Evolutionary conservation across 2,888 invertebrate genomes (phyloP).

Genomic region (Tipula lateralis): DNA sequence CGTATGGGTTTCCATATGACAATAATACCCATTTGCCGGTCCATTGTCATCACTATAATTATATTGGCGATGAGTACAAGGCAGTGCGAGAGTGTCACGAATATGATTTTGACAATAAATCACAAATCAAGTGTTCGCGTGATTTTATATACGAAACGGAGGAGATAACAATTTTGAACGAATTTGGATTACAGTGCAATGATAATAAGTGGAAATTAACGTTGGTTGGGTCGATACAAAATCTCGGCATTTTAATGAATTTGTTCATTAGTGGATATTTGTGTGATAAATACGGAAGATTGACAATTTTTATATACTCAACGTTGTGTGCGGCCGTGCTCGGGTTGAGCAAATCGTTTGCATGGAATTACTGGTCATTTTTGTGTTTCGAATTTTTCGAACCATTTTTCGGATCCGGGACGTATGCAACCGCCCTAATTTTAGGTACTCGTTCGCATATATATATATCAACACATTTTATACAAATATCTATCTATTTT

Average conservation of each 20-base stretch:
- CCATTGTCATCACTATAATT: neutral
- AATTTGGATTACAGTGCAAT: neutral
- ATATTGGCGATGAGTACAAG: neutral
- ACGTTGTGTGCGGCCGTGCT: neutral
- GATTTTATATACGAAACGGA: neutral
- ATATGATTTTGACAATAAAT: neutral
- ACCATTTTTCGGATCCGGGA: neutral
- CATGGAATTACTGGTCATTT: neutral
- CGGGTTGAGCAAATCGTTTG: neutral
- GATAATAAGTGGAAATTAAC: constrained; percentile 15
- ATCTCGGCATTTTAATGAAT: neutral
- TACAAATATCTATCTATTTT: neutral
- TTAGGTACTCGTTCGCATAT: too few relatives aligned
- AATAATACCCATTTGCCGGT: neutral
- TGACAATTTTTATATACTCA: neutral
- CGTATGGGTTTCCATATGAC: neutral
- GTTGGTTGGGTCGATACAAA: neutral
- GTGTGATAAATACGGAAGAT: neutral
- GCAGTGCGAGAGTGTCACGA: neutral
- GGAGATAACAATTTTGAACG: neutral
- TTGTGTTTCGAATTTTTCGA: neutral
- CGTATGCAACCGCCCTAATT: neutral
- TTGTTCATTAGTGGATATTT: neutral
- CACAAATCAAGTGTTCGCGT: neutral
- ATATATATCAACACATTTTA: neutral